A percentile compares a stretch with the other conserved stretches of the same genome.
Evolutionary conservation across 1,140 invertebrate species (phyloP).

Genomic region (Drosophila suzukii): DNA sequence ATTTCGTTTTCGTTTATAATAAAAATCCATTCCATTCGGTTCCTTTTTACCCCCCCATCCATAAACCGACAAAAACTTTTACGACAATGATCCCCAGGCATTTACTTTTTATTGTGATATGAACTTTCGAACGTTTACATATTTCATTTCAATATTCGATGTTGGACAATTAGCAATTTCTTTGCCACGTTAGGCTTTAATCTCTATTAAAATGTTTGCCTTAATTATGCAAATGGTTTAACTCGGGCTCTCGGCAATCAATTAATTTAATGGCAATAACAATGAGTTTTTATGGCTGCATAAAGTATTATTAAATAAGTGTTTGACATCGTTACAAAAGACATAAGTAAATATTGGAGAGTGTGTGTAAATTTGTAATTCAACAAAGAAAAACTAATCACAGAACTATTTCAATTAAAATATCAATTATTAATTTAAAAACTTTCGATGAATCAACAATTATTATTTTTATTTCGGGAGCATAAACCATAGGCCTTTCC

Average conservation of each 20-base stretch:
- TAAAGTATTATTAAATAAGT: slow-evolving; percentile 70
- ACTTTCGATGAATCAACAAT: neutral
- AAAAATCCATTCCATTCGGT: slow-evolving; percentile 34
- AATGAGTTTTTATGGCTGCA: slow-evolving; percentile 61
- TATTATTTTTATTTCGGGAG: neutral
- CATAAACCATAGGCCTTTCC: neutral
- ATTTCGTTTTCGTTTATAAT: slow-evolving; percentile 62
- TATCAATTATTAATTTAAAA: neutral
- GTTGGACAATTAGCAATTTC: slow-evolving; percentile 38
- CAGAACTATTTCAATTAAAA: neutral
- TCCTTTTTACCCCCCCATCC: neutral
- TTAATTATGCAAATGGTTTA: slow-evolving; percentile 54
- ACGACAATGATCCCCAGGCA: slow-evolving; percentile 36
- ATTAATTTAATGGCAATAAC: slow-evolving; percentile 58
- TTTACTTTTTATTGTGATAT: slow-evolving; percentile 48
- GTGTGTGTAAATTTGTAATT: neutral
- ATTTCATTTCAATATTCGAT: slow-evolving; percentile 25
- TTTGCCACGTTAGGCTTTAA: slow-evolving; percentile 31
- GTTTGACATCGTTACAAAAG: slow-evolving; percentile 25
- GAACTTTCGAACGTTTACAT: slow-evolving; percentile 42
- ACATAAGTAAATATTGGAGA: neutral
- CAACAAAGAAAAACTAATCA: neutral
- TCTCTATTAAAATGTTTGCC: slow-evolving; percentile 31
- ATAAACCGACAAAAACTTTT: slow-evolving; percentile 37
- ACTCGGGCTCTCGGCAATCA: slow-evolving; percentile 30